These are phyloP conservation scores for Leptopilina myrica DNA, from an alignment of 2,888 invertebrate species.

Conservation along the genomic window DNA sequence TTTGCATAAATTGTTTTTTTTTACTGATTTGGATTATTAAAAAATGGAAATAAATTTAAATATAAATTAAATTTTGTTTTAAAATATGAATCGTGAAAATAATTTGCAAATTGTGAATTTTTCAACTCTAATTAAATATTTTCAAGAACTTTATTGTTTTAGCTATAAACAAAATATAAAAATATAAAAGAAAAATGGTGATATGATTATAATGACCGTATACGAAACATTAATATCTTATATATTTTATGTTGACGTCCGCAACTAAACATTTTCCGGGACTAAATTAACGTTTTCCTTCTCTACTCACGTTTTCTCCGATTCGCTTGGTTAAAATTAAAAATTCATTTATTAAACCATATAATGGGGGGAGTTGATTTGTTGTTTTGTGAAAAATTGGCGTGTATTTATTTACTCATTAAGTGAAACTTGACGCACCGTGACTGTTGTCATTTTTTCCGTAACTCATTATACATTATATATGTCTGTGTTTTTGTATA, in stretches of 20 bases:
- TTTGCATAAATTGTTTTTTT: no score
- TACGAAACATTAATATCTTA: constrained; percentile 42
- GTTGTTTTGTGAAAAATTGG: constrained; percentile 48
- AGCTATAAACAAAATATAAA: no score
- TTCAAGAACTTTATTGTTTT: no score
- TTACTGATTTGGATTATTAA: no score
- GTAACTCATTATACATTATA: constrained; percentile 34
- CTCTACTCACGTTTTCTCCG: not conserved
- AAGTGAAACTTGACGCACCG: constrained; percentile 31
- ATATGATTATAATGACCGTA: not conserved
- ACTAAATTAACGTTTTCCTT: constrained; percentile 4
- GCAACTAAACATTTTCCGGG: constrained; percentile 29
- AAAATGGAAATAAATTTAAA: no score
- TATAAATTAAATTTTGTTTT: no score
- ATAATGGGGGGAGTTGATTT: constrained; percentile 27
- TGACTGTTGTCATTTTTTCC: constrained; percentile 27
- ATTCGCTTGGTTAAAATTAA: constrained; percentile 20
- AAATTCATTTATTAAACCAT: constrained; percentile 24
- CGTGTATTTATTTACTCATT: constrained; percentile 52
- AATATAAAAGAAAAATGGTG: not conserved
- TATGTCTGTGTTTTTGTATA: not conserved
- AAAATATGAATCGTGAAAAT: no score
- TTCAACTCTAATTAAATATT: no score
- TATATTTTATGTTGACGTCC: not conserved
- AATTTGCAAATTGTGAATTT: no score